These are phyloP conservation scores for Rhynchotus rufescens DNA, from an alignment of 2,797 vertebrate genomes.

Conservation along the genomic window DNA sequence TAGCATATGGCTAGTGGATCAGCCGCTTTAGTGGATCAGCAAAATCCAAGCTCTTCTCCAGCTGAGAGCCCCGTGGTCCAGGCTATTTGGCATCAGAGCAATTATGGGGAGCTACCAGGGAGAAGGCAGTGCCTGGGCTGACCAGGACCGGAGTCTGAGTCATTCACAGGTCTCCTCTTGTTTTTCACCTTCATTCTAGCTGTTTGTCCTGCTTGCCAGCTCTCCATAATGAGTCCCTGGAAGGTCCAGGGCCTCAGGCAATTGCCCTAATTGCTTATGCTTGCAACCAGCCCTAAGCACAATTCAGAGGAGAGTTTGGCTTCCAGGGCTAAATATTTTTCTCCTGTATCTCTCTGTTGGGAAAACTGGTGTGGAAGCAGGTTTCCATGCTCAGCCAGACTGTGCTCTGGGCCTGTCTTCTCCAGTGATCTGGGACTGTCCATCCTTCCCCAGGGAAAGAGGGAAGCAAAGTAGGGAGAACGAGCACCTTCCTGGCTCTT, in stretches of 20 bases:
- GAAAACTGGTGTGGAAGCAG: too few species aligned
- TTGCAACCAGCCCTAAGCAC: not conserved
- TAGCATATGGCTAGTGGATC: not conserved
- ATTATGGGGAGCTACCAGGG: not conserved
- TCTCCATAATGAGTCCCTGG: not conserved
- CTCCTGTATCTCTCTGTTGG: not conserved
- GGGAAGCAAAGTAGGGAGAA: too few species aligned
- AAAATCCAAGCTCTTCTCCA: not conserved
- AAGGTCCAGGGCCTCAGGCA: not conserved
- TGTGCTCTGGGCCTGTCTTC: not conserved
- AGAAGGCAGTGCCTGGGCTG: not conserved
- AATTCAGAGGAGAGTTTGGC: not conserved
- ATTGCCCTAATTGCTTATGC: not conserved
- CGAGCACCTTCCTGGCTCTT: not conserved
- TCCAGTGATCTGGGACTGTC: not conserved
- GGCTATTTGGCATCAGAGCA: not conserved
- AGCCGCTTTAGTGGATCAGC: not conserved
- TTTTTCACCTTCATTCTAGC: not conserved
- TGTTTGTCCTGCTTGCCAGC: not conserved
- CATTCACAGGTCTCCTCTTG: not conserved
- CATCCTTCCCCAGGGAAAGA: not conserved
- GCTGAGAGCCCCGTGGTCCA: not conserved
- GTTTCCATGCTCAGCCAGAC: not conserved
- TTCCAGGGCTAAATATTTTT: not conserved
- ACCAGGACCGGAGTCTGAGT: not conserved